A percentile compares a stretch with the other conserved stretches of the same genome.
Conservation (phyloP, 1,140 invertebrate species). For the Caerostris extrusa region DNA sequence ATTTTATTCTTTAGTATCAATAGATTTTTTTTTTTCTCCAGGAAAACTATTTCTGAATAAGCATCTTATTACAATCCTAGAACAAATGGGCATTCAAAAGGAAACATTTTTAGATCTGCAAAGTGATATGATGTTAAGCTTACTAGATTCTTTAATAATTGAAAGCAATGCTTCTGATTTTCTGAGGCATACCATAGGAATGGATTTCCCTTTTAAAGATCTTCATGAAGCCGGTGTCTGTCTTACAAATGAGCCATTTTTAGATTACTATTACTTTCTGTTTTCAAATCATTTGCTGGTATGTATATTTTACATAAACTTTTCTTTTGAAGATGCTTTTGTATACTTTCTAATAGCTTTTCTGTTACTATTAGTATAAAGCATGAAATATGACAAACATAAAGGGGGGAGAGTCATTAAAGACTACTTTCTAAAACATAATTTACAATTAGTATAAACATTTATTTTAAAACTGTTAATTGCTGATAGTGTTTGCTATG, state of each 20-base stretch:
- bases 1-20: not conserved
- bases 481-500: too few relatives aligned
- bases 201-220: slow-evolving; percentile 22
- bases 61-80: slow-evolving; percentile 78
- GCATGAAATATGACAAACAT: too few relatives aligned
- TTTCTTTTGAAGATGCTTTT: too few relatives aligned
- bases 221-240: slow-evolving; percentile 63
- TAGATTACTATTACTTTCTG: slow-evolving; percentile 52
- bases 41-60: slow-evolving; percentile 78
- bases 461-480: too few relatives aligned
- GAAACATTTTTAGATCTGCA: slow-evolving; percentile 74
- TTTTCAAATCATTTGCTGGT: slow-evolving; percentile 61
- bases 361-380: too few relatives aligned
- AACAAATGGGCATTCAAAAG: slow-evolving; percentile 77
- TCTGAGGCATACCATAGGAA: not conserved
- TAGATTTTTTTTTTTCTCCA: slow-evolving; percentile 26
- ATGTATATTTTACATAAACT: not conserved
- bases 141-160: slow-evolving; percentile 76
- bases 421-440: too few relatives aligned
- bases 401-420: too few relatives aligned
- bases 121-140: slow-evolving; percentile 60
- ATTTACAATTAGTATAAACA: too few relatives aligned
- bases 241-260: slow-evolving; percentile 77
- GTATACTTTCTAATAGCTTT: too few relatives aligned
- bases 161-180: slow-evolving; percentile 9